Conservation (phyloP, 2,797 vertebrate species). For the Chromis chromis region DNA sequence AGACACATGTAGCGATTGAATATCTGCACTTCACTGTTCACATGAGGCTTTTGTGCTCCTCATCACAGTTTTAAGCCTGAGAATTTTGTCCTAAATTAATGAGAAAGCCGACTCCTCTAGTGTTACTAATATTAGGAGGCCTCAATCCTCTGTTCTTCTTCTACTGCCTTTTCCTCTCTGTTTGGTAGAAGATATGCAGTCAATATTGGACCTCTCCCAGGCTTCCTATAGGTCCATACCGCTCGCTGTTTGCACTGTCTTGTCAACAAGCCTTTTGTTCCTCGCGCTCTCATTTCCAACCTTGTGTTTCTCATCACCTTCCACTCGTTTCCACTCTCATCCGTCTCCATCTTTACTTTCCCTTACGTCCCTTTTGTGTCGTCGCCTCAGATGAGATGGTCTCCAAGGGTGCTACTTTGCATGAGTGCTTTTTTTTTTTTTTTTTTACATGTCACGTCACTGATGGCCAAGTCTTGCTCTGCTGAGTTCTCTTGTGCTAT, state of each 20-base stretch:
- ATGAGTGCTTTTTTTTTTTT: constrained; percentile 28
- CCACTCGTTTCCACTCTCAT: constrained; percentile 44
- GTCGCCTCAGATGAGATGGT: constrained; percentile 53
- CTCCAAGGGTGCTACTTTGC: constrained; percentile 50
- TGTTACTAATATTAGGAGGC: constrained; percentile 74
- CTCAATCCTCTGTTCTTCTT: constrained; percentile 49
- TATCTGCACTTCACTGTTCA: constrained; percentile 20
- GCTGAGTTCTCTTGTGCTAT: constrained; percentile 10
- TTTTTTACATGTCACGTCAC: constrained; percentile 47
- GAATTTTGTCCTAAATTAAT: constrained; percentile 60
- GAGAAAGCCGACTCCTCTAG: constrained; percentile 59
- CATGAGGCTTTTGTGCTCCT: constrained; percentile 44
- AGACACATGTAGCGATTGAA: constrained; percentile 32
- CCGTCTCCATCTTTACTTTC: constrained; percentile 71
- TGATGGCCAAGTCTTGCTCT: constrained; percentile 32
- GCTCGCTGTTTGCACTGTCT: constrained; percentile 64
- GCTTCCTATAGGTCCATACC: constrained; percentile 51
- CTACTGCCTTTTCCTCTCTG: constrained; percentile 26
- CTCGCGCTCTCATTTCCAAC: constrained; percentile 62
- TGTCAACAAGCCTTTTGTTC: constrained; percentile 54
- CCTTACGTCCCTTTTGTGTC: constrained; percentile 45
- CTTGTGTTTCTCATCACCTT: constrained; percentile 51
- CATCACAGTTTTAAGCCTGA: constrained; percentile 46
- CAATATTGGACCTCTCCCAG: constrained; percentile 82
- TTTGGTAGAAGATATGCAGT: constrained; percentile 56